Conservation (phyloP, 2,797 vertebrate species). For the Ctenochaetus hawaiiensis region DNA sequence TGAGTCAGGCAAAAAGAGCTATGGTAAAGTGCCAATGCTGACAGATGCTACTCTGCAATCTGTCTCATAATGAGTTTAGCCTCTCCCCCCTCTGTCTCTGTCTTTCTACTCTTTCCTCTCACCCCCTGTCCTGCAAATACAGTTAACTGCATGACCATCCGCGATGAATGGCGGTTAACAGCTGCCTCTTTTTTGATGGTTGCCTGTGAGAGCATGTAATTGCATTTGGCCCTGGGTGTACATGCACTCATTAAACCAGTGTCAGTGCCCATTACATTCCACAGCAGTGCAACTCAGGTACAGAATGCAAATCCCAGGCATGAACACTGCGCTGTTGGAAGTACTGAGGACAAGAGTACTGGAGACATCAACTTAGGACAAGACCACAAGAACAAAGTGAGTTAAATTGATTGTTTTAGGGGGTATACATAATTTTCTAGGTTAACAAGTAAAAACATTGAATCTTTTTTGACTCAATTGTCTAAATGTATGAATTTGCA, state of each 20-base stretch:
- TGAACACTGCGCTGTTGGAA: slow-evolving; percentile 18
- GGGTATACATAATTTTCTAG: not conserved
- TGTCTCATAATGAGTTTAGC: slow-evolving; percentile 74
- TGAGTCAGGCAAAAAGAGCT: slow-evolving; percentile 67
- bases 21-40: slow-evolving; percentile 71
- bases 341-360: too few species aligned
- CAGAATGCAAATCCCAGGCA: slow-evolving; percentile 62
- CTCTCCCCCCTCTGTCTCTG: slow-evolving; percentile 28
- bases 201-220: slow-evolving; percentile 82
- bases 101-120: slow-evolving; percentile 55
- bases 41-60: slow-evolving; percentile 78
- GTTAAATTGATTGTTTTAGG: slow-evolving; percentile 32
- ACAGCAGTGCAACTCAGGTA: slow-evolving; percentile 71
- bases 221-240: slow-evolving; percentile 79
- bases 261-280: slow-evolving; percentile 80
- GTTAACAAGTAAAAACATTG: slow-evolving; percentile 1
- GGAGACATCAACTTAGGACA: slow-evolving; percentile 2
- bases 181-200: slow-evolving; percentile 76
- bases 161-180: slow-evolving; percentile 71
- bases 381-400: not conserved
- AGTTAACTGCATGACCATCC: slow-evolving; percentile 75
- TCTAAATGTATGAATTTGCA: slow-evolving; percentile 12
- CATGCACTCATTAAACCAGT: slow-evolving; percentile 79
- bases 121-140: slow-evolving; percentile 70
- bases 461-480: not conserved